These are phyloP conservation scores for Drosophila busckii DNA, from an alignment of 1,140 invertebrate genomes.

Conservation along the genomic window DNA sequence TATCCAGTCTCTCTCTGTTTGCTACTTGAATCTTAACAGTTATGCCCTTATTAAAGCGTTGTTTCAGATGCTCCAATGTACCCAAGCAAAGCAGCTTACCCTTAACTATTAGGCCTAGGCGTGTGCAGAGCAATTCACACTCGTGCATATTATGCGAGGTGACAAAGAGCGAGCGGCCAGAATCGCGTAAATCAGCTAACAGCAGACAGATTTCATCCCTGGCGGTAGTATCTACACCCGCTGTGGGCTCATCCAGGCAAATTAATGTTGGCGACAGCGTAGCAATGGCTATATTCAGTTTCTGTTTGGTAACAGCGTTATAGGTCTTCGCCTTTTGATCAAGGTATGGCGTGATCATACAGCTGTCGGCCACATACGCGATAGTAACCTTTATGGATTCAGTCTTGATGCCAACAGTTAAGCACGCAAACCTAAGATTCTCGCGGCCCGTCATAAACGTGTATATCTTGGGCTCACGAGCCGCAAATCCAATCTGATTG, in stretches of 20 bases:
- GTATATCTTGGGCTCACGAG: constrained; percentile 91
- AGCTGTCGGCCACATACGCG: constrained; percentile 3
- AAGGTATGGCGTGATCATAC: constrained; percentile 10
- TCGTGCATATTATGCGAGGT: constrained; percentile 88
- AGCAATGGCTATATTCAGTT: constrained; percentile 91
- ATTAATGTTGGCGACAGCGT: constrained; percentile 86
- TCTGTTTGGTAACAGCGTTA: constrained; percentile 91
- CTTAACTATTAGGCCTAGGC: constrained; percentile 88
- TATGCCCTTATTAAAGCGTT: constrained; percentile 77
- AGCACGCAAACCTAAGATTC: constrained; percentile 26
- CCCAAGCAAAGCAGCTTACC: constrained; percentile 82
- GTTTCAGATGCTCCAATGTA: constrained; percentile 71
- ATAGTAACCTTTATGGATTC: background rate
- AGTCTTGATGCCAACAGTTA: constrained; percentile 24
- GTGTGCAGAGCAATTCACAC: constrained; percentile 86
- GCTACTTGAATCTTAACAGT: constrained; percentile 62
- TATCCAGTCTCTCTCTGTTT: constrained; percentile 34
- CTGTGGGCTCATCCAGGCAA: constrained; percentile 93
- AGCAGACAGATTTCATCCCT: constrained; percentile 92
- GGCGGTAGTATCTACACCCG: constrained; percentile 94
- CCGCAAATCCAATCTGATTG: constrained; percentile 82
- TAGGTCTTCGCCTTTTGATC: constrained; percentile 78
- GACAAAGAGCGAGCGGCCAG: constrained; percentile 68
- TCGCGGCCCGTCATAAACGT: constrained; percentile 78
- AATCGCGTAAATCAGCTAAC: constrained; percentile 48